Conservation (phyloP, 2,113 vertebrate species). For the Pavo muticus region DNA sequence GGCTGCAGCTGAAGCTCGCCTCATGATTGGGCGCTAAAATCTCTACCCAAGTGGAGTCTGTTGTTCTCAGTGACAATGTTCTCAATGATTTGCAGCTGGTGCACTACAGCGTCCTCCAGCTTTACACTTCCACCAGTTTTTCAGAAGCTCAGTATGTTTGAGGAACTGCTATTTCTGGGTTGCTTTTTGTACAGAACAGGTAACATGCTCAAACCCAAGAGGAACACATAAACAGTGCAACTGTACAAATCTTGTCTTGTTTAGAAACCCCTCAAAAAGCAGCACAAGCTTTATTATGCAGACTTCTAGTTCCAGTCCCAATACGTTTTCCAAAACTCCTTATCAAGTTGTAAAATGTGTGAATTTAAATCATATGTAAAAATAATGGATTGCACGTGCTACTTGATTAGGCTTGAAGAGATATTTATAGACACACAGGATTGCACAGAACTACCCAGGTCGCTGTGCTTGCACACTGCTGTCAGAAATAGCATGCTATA, state of each 20-base stretch:
- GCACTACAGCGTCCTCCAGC: background rate
- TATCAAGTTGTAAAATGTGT: background rate
- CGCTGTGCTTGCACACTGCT: background rate
- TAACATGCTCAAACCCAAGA: background rate
- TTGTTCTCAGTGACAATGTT: background rate
- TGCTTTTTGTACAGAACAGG: background rate
- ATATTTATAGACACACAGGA: background rate
- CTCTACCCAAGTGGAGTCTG: background rate
- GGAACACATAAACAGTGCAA: background rate
- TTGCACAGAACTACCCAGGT: background rate
- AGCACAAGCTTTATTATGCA: background rate
- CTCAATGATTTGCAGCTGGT: background rate
- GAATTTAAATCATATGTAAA: background rate
- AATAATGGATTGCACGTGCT: background rate
- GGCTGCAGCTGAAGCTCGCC: background rate
- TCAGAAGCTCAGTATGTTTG: background rate
- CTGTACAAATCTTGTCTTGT: background rate
- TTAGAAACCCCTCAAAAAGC: background rate
- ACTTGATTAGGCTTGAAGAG: background rate
- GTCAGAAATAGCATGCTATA: background rate
- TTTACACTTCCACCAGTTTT: background rate
- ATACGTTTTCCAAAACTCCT: background rate
- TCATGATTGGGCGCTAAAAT: background rate
- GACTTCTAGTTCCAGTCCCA: background rate
- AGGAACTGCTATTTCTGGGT: background rate